Percentiles rank a stretch among this genome's conserved stretches.
These are phyloP conservation scores for Formica exsecta DNA, from an alignment of 1,140 invertebrate species.

Conservation along the genomic window DNA sequence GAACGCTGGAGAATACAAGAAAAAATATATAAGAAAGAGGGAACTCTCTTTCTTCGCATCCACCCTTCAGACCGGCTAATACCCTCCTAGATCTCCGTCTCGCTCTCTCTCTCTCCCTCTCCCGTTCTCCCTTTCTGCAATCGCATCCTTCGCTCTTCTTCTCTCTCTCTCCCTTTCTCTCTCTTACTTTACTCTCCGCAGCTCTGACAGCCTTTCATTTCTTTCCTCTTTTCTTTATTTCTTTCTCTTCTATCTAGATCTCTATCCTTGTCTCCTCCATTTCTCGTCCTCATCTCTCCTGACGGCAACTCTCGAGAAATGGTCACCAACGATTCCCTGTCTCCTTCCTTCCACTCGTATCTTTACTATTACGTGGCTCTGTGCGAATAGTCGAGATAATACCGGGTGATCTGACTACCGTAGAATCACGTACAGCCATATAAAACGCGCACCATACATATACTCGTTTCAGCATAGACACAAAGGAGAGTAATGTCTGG, in stretches of 20 bases:
- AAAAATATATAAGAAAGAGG: slow-evolving; percentile 88
- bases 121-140: slow-evolving; percentile 46
- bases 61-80: slow-evolving; percentile 86
- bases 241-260: slow-evolving; percentile 50
- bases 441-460: background rate
- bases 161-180: background rate
- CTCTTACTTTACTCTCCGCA: slow-evolving; percentile 49
- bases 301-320: slow-evolving; percentile 52
- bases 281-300: slow-evolving; percentile 57
- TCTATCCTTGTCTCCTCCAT: slow-evolving; percentile 48
- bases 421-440: slow-evolving; percentile 38
- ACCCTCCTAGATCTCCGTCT: slow-evolving; percentile 80
- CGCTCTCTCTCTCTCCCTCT: slow-evolving; percentile 59
- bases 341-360: slow-evolving; percentile 68
- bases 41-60: slow-evolving; percentile 87
- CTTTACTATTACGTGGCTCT: slow-evolving; percentile 20
- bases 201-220: slow-evolving; percentile 76
- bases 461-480: background rate
- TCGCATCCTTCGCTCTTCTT: slow-evolving; percentile 38
- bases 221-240: slow-evolving; percentile 73
- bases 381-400: slow-evolving; percentile 52
- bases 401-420: slow-evolving; percentile 21
- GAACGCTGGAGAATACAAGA: slow-evolving; percentile 86
- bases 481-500: background rate
- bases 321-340: slow-evolving; percentile 55